phyloP scores from a whole-genome alignment of 2,888 invertebrate genomes.

The Pharmacophagus antenor region DNA sequence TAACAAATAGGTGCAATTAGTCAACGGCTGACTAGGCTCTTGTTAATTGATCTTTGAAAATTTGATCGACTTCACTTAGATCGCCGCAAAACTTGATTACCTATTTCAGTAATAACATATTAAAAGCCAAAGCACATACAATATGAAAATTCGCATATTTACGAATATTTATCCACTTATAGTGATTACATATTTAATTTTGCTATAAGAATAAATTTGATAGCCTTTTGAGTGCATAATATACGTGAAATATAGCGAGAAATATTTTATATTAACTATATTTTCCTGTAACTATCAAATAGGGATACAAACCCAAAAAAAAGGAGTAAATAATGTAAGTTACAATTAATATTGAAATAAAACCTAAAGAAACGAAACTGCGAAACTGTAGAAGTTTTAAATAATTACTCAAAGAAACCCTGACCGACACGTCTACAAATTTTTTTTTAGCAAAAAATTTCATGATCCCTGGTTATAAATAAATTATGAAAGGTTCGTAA shows the following conservation, averaged over 20 bases:
- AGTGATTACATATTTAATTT: no score
- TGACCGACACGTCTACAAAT: constrained; percentile 10
- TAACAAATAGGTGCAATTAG: constrained; percentile 28
- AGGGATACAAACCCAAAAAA: not conserved
- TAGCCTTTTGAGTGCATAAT: no score
- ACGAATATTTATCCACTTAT: no score
- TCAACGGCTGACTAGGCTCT: constrained; percentile 15
- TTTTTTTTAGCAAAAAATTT: constrained; percentile 19
- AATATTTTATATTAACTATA: not conserved
- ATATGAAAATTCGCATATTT: no score
- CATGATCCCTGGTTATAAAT: constrained; percentile 19
- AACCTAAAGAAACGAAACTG: no score
- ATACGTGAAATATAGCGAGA: no score
- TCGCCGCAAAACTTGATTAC: constrained; percentile 1
- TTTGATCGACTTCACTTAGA: constrained; percentile 15
- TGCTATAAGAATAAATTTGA: no score
- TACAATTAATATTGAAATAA: no score
- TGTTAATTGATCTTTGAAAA: constrained; percentile 24
- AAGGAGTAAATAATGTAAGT: no score
- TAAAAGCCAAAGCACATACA: not conserved
- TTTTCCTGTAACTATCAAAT: not conserved
- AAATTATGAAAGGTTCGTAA: constrained; percentile 22
- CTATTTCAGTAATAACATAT: not conserved
- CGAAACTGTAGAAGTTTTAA: no score
- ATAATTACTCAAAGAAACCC: not conserved